phyloP scores from a whole-genome alignment of 2,888 invertebrate genomes.

The Eristalis intricaria region DNA sequence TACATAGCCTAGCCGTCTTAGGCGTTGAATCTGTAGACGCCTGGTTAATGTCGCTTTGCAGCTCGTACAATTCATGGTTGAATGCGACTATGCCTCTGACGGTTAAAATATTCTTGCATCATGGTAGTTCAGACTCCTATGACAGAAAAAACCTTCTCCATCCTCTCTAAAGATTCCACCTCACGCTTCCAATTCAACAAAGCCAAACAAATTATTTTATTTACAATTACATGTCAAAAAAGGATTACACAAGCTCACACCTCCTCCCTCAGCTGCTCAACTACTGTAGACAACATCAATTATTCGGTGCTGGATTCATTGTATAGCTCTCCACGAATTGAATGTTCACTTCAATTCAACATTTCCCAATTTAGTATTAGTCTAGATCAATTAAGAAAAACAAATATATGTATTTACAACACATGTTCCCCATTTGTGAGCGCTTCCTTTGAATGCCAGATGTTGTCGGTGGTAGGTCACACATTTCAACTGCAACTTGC shows the following conservation, averaged over 20 bases:
- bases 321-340: neutral
- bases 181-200: too few species aligned
- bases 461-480: neutral
- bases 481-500: neutral
- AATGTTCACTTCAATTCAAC: neutral
- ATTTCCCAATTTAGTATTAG: neutral
- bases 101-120: too few species aligned
- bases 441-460: conserved; percentile 1
- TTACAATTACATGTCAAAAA: too few species aligned
- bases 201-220: too few species aligned
- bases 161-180: too few species aligned
- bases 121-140: too few species aligned
- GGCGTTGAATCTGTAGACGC: too few species aligned
- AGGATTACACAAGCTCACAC: neutral
- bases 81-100: too few species aligned
- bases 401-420: neutral
- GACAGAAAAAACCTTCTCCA: too few species aligned
- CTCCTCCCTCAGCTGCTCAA: neutral
- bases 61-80: too few species aligned
- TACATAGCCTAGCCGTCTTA: too few species aligned
- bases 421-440: neutral
- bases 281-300: neutral
- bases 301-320: neutral
- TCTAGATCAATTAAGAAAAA: neutral
- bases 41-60: too few species aligned